A percentile compares a stretch with the other conserved stretches of the same genome.
These are phyloP conservation scores for Acanthaster planci DNA, from an alignment of 35 echinoderm and acorn worm species.

Conservation along the genomic window DNA sequence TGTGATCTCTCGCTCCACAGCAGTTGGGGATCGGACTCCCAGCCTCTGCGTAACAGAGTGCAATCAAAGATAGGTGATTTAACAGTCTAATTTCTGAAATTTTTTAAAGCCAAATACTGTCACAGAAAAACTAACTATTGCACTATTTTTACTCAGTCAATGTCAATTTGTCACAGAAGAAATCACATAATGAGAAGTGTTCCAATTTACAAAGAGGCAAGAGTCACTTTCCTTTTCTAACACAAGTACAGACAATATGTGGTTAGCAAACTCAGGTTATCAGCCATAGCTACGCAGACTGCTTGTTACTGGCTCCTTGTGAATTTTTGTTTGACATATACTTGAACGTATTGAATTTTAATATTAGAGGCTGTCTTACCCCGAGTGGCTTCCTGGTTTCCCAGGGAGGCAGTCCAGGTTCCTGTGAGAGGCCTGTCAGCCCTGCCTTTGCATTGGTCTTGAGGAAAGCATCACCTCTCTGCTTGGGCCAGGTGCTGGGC, in stretches of 20 bases:
- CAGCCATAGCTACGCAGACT: neutral
- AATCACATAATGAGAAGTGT: too few species aligned
- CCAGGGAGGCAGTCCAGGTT: conserved; percentile 47
- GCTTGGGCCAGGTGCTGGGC: conserved; percentile 50
- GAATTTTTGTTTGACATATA: neutral
- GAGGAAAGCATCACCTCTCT: neutral
- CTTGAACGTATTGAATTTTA: neutral
- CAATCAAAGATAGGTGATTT: neutral
- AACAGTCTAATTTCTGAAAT: neutral
- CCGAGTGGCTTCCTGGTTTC: conserved; percentile 71
- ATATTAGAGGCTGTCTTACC: conserved; percentile 43
- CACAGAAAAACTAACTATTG: too few species aligned
- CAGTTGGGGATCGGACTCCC: conserved; percentile 35
- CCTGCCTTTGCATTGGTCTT: neutral
- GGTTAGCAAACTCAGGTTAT: neutral
- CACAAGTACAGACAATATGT: too few species aligned
- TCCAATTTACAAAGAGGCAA: too few species aligned
- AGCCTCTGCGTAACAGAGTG: neutral
- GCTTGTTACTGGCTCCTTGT: neutral
- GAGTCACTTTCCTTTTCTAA: too few species aligned
- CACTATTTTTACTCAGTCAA: too few species aligned
- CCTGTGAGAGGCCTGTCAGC: neutral
- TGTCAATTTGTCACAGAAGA: too few species aligned
- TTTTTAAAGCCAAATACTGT: too few species aligned
- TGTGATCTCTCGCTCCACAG: conserved; percentile 75